Percentiles rank a stretch among this genome's conserved stretches.
phyloP scores from a whole-genome alignment of 2,888 invertebrate genomes.

The Noctua pronuba region DNA sequence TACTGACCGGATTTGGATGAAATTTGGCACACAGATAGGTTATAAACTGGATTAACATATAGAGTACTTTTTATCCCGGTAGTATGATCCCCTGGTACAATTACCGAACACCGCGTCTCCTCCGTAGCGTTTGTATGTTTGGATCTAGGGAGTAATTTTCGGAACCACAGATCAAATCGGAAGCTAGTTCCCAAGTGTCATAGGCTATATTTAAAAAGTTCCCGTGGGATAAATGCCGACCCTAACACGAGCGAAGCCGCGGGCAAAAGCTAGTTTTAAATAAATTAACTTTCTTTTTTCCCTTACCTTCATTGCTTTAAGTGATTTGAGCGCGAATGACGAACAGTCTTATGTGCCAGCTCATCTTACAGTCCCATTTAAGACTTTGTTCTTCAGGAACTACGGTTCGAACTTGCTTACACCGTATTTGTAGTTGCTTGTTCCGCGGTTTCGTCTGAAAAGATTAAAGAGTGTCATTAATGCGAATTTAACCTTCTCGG shows the following conservation, averaged over 20 bases:
- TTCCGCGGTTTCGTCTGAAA: conserved; percentile 58
- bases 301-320: conserved; percentile 76
- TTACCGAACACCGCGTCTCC: no score
- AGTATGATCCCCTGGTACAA: no score
- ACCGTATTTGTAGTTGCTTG: conserved; percentile 1
- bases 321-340: conserved; percentile 70
- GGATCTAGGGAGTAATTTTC: background rate
- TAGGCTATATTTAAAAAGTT: background rate
- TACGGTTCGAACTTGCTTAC: conserved; percentile 48
- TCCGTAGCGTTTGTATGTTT: background rate
- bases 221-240: background rate
- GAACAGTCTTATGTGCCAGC: conserved; percentile 64
- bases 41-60: no score
- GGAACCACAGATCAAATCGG: no score
- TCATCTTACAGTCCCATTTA: conserved; percentile 71
- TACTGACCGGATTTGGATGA: no score
- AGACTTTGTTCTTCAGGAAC: conserved; percentile 34
- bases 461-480: conserved; percentile 60
- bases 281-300: conserved; percentile 55
- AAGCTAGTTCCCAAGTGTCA: background rate
- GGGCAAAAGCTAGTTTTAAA: conserved; percentile 22
- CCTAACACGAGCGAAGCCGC: background rate
- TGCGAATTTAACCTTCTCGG: conserved; percentile 56
- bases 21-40: no score
- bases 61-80: no score